phyloP scores from a whole-genome alignment of 2,797 vertebrate genomes.

The Alosa sapidissima region DNA sequence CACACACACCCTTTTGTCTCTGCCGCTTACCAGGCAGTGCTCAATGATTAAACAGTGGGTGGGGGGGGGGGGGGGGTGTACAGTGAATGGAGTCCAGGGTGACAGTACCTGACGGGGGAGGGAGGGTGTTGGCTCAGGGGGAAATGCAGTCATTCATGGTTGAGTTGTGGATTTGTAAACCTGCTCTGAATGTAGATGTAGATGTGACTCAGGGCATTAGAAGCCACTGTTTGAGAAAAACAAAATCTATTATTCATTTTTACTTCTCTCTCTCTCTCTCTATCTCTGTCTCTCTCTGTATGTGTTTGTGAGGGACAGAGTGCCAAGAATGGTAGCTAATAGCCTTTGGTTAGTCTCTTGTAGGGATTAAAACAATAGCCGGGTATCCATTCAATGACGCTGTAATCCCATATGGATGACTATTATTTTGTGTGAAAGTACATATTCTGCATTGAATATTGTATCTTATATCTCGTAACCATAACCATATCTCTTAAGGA shows the following conservation, averaged over 20 bases:
- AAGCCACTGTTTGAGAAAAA: neutral
- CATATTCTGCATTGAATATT: neutral
- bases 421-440: neutral
- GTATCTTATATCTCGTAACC: neutral
- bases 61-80: slow-evolving; percentile 30
- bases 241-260: neutral
- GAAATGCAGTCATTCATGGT: neutral
- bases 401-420: neutral
- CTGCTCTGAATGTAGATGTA: neutral
- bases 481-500: neutral
- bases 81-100: slow-evolving; percentile 29
- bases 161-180: neutral
- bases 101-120: neutral
- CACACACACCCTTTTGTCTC: slow-evolving; percentile 41
- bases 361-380: neutral
- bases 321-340: neutral
- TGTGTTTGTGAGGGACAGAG: neutral
- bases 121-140: neutral
- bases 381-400: neutral
- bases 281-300: neutral
- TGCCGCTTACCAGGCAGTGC: slow-evolving; percentile 47
- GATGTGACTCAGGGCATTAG: neutral
- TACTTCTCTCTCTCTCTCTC: neutral
- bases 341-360: neutral
- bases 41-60: slow-evolving; percentile 55